phyloP scores from a whole-genome alignment of 92 coral and sea anemone genomes.

The Umimayanthus chanpuru region DNA sequence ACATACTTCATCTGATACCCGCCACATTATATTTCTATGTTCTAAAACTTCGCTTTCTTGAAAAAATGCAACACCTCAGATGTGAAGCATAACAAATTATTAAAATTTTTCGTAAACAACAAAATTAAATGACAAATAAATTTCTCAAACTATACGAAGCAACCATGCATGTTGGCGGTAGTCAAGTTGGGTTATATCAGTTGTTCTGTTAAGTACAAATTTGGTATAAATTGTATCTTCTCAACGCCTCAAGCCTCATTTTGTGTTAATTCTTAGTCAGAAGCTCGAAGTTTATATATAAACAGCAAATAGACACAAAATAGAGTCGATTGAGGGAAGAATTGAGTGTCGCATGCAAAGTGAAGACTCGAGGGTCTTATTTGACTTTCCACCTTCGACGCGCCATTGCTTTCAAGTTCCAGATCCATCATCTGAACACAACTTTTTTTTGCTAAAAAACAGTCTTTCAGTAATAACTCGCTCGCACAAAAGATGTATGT shows the following conservation, averaged over 20 bases:
- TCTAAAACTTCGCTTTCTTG: neutral
- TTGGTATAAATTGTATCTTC: neutral
- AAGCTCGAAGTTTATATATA: too few relatives aligned
- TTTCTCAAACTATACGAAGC: too few relatives aligned
- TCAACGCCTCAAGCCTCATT: neutral
- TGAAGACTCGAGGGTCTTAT: neutral
- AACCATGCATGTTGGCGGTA: too few relatives aligned
- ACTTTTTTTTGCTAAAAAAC: neutral
- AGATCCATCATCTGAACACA: neutral
- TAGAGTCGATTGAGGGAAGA: too few relatives aligned
- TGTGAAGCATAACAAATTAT: neutral
- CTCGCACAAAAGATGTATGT: neutral
- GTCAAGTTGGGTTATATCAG: too few relatives aligned
- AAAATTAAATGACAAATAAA: neutral
- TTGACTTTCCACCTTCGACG: neutral
- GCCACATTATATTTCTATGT: neutral
- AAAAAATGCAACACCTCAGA: conserved; percentile 1
- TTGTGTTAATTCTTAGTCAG: too few relatives aligned
- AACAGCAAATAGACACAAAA: too few relatives aligned
- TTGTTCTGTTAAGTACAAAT: neutral
- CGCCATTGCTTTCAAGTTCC: neutral
- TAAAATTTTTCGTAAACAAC: neutral
- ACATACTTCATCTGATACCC: neutral
- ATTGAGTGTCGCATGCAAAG: neutral
- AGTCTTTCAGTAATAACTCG: neutral